Percentiles rank a stretch among this genome's conserved stretches.
Evolutionary conservation across 2,113 vertebrate species (phyloP).

Genomic region (Mugil cephalus): DNA sequence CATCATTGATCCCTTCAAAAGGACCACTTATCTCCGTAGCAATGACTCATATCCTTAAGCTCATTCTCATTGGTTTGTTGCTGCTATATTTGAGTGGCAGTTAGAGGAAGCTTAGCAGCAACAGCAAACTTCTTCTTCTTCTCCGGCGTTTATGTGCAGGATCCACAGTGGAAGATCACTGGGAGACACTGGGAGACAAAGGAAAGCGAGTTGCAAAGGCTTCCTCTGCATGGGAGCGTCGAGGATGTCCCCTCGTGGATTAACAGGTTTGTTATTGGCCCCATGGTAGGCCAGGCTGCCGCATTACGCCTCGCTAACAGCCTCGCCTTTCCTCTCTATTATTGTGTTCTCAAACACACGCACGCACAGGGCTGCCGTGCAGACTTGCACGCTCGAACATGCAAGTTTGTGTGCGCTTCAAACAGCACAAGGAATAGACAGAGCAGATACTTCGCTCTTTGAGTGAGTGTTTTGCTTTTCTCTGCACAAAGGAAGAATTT

Average conservation of each 20-base stretch:
- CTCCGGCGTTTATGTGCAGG: constrained; percentile 6
- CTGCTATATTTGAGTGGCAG: constrained; percentile 37
- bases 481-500: constrained; percentile 21
- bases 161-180: constrained; percentile 35
- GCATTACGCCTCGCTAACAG: constrained; percentile 54
- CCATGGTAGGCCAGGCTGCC: constrained; percentile 62
- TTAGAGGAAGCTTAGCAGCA: constrained; percentile 24
- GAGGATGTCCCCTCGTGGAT: constrained; percentile 61
- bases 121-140: constrained; percentile 21
- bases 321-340: constrained; percentile 53
- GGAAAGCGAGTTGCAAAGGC: constrained; percentile 34
- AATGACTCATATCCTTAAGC: constrained; percentile 66
- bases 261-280: constrained; percentile 67
- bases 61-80: constrained; percentile 37
- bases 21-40: constrained; percentile 64
- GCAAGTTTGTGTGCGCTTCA: constrained; percentile 6
- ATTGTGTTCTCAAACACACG: constrained; percentile 43
- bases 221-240: constrained; percentile 52
- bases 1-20: constrained; percentile 71
- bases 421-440: constrained; percentile 8
- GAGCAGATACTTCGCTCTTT: neutral
- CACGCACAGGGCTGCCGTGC: constrained; percentile 28
- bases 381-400: constrained; percentile 31
- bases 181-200: constrained; percentile 57
- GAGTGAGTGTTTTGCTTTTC: neutral